Evolutionary conservation across 2,113 vertebrate species (phyloP).

Genomic region (Crypturellus undulatus): DNA sequence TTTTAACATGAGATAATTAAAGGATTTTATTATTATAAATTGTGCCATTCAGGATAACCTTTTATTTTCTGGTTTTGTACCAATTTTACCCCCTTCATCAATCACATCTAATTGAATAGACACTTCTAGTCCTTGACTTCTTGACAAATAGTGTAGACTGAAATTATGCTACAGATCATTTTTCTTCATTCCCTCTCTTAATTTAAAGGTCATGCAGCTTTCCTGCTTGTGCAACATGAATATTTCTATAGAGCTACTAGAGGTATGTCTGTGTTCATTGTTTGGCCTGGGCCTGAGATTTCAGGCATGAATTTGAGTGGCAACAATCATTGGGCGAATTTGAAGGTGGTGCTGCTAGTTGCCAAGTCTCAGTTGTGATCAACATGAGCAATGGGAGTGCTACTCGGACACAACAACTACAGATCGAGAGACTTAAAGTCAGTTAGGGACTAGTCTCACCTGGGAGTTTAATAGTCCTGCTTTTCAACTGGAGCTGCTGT

Average conservation of each 20-base stretch:
- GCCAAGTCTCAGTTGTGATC: neutral
- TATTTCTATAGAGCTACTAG: neutral
- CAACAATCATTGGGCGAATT: neutral
- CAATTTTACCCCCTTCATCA: neutral
- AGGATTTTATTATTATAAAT: neutral
- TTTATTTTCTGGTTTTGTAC: neutral
- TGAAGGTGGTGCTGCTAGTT: neutral
- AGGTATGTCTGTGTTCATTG: neutral
- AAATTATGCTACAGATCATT: constrained; percentile 6
- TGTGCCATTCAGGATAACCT: neutral
- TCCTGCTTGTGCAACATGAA: neutral
- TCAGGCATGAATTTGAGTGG: neutral
- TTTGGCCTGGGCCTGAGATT: neutral
- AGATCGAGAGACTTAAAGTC: neutral
- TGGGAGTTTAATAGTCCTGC: neutral
- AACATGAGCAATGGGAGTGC: neutral
- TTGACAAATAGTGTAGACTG: neutral
- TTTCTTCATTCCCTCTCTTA: neutral
- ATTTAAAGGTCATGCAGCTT: constrained; percentile 7
- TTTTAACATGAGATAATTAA: neutral
- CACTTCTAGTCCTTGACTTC: neutral
- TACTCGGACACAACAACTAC: neutral
- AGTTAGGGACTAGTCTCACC: neutral
- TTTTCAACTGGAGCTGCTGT: neutral
- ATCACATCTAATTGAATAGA: neutral